A percentile compares a stretch with the other conserved stretches of the same genome.
Conservation (phyloP, 1,140 invertebrate species). For the Trachymyrmex cornetzi region DNA sequence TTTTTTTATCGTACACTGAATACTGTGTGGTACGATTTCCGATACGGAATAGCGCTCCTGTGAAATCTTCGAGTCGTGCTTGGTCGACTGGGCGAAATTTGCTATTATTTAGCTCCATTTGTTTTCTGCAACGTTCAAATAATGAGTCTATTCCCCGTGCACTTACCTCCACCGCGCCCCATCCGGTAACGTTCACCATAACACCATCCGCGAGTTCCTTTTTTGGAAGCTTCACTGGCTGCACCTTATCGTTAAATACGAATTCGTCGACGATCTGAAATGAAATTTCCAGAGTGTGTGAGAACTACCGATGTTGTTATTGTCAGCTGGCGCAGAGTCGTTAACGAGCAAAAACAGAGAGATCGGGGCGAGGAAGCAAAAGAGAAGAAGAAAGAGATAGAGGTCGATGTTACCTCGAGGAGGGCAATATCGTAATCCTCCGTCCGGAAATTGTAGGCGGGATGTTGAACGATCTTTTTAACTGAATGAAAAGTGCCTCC, state of each 20-base stretch:
- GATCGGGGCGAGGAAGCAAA: not conserved
- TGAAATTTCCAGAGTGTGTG: conserved; percentile 41
- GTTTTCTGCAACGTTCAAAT: conserved; percentile 28
- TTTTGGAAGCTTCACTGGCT: conserved; percentile 61
- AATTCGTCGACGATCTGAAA: conserved; percentile 61
- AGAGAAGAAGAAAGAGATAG: not conserved
- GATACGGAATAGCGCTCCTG: not conserved
- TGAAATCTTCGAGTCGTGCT: conserved; percentile 24
- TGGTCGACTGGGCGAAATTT: not conserved
- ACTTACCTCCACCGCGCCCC: conserved; percentile 84
- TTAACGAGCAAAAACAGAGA: conserved; percentile 40
- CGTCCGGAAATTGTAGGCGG: conserved; percentile 67
- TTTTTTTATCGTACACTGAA: not conserved
- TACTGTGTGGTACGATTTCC: conserved; percentile 7
- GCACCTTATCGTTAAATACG: conserved; percentile 68
- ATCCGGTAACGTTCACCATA: conserved; percentile 86
- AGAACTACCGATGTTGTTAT: conserved; percentile 58
- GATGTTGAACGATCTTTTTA: conserved; percentile 67
- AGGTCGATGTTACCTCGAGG: conserved; percentile 71
- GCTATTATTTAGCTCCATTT: conserved; percentile 30
- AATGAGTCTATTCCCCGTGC: conserved; percentile 23
- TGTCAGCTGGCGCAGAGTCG: conserved; percentile 45
- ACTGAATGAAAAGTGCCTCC: conserved; percentile 44
- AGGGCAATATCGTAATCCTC: conserved; percentile 78
- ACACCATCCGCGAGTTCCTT: conserved; percentile 72